Base-by-base conservation (phyloP, 2,113 vertebrate species). In the Elaphurus davidianus region DNA sequence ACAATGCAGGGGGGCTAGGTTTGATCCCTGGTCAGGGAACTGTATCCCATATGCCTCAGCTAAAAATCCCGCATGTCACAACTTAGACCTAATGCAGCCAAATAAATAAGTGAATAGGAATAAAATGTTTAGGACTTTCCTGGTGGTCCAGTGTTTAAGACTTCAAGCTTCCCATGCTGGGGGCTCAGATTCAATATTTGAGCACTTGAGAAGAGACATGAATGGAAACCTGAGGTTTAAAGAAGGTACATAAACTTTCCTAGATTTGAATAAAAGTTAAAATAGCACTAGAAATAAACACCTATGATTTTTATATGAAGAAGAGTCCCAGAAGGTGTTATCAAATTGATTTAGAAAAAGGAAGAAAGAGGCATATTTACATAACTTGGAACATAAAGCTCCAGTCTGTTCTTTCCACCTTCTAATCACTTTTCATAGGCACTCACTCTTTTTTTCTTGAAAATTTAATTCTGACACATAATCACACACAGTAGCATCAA, bases 151-250 rank as follows among this genome's bases (percentile, higher is more conserved):
- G 6, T 25, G 11, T 74, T 40, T 40, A 25, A 74, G 67, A 74
- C n/a, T 74, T 40, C 10, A 2, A 40, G 67, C 67, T 74, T 40
- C 67, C 67, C 13, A 13, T 74, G 19, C 64, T 40, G 67, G 5
- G 57, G 5, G 67, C n/a, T 40, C 67, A 40, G 36, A 2, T 74
- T 40, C n/a, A 40, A 13, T 40, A 74, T 36, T 71, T 84, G 78
- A 74, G 9, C 14, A 57, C 45, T 93, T 79, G 59, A 83, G 50
- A 88, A 97, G 40, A 93, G 28, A 92, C 52, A 55, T 85, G 27
- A 94, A 90, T 71, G 30, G 33, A 52, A 94, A 94, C 52, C 19
- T 84, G 62, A 85, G 52, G 33, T 50, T 79, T 90, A 52, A 90
- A 67, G 28, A 76, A 43, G n/a, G 27, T n/a, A 60, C 87, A 87